Conservation (phyloP, 2,113 vertebrate species). For the Percina caprodes region DNA sequence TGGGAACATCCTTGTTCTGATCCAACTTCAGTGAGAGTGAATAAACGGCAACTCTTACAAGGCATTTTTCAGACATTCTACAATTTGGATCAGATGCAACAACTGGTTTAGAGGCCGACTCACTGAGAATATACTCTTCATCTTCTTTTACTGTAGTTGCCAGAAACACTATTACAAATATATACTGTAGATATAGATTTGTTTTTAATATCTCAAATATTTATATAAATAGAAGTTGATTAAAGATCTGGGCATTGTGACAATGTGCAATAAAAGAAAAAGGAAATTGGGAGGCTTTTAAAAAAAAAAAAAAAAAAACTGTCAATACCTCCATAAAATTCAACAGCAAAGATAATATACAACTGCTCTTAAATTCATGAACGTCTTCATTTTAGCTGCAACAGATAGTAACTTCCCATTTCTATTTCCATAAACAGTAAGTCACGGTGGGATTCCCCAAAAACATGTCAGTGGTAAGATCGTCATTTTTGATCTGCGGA, state of each 20-base stretch:
- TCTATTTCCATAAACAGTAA: slow-evolving; percentile 28
- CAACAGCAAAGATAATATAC: slow-evolving; percentile 55
- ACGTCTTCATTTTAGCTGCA: slow-evolving; percentile 63
- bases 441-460: slow-evolving; percentile 20
- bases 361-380: slow-evolving; percentile 50
- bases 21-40: slow-evolving; percentile 44
- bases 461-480: slow-evolving; percentile 13
- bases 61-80: slow-evolving; percentile 58
- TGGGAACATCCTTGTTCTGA: slow-evolving; percentile 51
- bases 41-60: slow-evolving; percentile 38
- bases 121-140: slow-evolving; percentile 52
- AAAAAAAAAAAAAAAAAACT: slow-evolving; percentile 18
- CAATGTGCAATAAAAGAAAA: slow-evolving; percentile 73
- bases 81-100: slow-evolving; percentile 51
- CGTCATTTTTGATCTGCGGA: slow-evolving; percentile 26
- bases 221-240: slow-evolving; percentile 76
- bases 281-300: slow-evolving; percentile 4
- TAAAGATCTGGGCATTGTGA: slow-evolving; percentile 68
- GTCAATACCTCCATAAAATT: slow-evolving; percentile 43
- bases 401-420: slow-evolving; percentile 46
- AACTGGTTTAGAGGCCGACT: slow-evolving; percentile 44
- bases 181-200: slow-evolving; percentile 57
- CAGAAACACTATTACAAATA: slow-evolving; percentile 74
- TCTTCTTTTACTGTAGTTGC: slow-evolving; percentile 42
- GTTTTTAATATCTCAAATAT: slow-evolving; percentile 60